A percentile compares a stretch with the other conserved stretches of the same genome.
phyloP scores from a whole-genome alignment of 2,888 invertebrate species.

The Trichogramma dendrolimi region DNA sequence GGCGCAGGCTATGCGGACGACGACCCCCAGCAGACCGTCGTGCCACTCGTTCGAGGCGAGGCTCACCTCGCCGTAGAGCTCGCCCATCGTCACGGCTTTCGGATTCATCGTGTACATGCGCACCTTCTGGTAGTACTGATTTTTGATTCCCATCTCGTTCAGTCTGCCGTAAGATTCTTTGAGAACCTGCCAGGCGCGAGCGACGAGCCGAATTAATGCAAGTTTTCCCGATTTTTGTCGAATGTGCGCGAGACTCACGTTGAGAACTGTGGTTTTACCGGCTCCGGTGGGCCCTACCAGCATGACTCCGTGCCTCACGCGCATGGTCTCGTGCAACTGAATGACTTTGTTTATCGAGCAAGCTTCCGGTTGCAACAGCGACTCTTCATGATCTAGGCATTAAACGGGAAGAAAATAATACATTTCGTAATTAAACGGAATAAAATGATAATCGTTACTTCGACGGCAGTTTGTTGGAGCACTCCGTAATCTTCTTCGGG shows the following conservation, averaged over 20 bases:
- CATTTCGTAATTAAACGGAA: background rate
- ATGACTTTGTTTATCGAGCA: slow-evolving; percentile 72
- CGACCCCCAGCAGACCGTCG: slow-evolving; percentile 77
- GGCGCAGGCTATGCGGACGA: slow-evolving; percentile 60
- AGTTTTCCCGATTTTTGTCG: background rate
- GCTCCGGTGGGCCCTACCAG: slow-evolving; percentile 85
- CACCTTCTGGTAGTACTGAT: slow-evolving; percentile 67
- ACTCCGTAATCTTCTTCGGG: slow-evolving; percentile 76
- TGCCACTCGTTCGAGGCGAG: slow-evolving; percentile 83
- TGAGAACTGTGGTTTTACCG: slow-evolving; percentile 75
- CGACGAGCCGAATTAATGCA: background rate
- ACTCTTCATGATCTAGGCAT: slow-evolving; percentile 52
- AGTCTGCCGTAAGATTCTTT: slow-evolving; percentile 68
- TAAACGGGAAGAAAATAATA: background rate
- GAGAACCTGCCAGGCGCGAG: slow-evolving; percentile 58
- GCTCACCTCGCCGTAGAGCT: slow-evolving; percentile 84
- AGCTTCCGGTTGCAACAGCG: slow-evolving; percentile 64
- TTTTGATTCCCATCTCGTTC: slow-evolving; percentile 55
- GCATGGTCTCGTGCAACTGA: slow-evolving; percentile 86
- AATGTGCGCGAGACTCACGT: slow-evolving; percentile 53
- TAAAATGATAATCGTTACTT: slow-evolving; percentile 30
- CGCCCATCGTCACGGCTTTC: slow-evolving; percentile 81
- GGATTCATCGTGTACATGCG: slow-evolving; percentile 80
- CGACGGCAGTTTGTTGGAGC: slow-evolving; percentile 62
- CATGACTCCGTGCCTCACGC: slow-evolving; percentile 90